phyloP scores from a whole-genome alignment of 2,888 invertebrate species.

The Boloria euphrosyne region DNA sequence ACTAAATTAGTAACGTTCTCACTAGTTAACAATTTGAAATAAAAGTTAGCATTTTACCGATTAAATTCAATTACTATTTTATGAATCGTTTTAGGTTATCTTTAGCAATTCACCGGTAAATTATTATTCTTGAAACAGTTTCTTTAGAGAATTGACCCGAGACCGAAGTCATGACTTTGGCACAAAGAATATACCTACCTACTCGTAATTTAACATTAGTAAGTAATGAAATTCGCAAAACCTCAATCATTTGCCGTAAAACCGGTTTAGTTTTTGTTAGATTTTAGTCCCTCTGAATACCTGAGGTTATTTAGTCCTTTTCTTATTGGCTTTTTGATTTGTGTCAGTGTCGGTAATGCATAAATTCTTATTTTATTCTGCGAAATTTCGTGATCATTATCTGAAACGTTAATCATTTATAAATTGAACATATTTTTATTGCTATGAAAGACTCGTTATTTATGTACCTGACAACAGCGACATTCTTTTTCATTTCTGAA shows the following conservation, averaged over 20 bases:
- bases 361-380: neutral
- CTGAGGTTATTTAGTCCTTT: neutral
- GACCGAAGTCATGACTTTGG: neutral
- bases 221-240: conserved; percentile 9
- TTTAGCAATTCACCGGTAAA: neutral
- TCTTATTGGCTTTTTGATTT: conserved; percentile 9
- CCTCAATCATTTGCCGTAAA: conserved; percentile 13
- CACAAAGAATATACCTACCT: conserved; percentile 6
- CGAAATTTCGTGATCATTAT: neutral
- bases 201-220: neutral
- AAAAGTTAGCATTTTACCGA: too few relatives aligned
- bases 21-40: too few relatives aligned
- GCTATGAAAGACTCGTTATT: too few relatives aligned
- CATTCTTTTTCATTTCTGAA: too few relatives aligned
- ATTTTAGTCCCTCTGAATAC: conserved; percentile 13
- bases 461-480: too few relatives aligned
- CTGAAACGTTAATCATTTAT: too few relatives aligned
- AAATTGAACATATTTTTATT: too few relatives aligned
- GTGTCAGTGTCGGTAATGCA: neutral
- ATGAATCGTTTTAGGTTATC: conserved; percentile 1
- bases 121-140: neutral
- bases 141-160: too few relatives aligned
- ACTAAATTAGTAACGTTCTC: neutral
- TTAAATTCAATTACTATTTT: too few relatives aligned
- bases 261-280: conserved; percentile 15